Evolutionary conservation across 2,113 vertebrate species (phyloP).

Genomic region (Tenrec ecaudatus): DNA sequence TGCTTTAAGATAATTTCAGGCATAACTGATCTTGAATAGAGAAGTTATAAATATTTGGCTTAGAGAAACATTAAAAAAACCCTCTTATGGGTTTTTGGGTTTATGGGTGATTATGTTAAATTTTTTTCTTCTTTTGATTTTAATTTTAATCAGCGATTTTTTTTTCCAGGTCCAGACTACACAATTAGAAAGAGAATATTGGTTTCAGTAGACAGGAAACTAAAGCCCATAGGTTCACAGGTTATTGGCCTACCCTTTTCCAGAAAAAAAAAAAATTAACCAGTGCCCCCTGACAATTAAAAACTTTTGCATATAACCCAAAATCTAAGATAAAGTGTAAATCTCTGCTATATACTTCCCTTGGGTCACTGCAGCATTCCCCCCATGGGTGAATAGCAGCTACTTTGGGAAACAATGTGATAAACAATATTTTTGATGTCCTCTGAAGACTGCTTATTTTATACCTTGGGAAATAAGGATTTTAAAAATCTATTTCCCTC

Average conservation of each 20-base stretch:
- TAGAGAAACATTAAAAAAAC: constrained; percentile 30
- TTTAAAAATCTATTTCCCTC: constrained; percentile 39
- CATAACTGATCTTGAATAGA: constrained; percentile 19
- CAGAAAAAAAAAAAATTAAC: no score
- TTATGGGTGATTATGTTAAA: neutral
- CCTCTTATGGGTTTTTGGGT: neutral
- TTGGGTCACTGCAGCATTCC: no score
- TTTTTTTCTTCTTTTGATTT: neutral
- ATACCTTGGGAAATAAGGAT: neutral
- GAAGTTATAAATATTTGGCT: constrained; percentile 26
- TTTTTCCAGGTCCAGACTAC: neutral
- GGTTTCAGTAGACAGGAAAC: neutral
- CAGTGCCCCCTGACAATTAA: no score
- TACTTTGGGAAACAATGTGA: no score
- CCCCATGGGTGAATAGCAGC: no score
- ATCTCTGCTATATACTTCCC: no score
- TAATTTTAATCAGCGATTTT: constrained; percentile 46
- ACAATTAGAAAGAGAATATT: neutral
- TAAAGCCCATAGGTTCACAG: no score
- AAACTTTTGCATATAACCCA: no score
- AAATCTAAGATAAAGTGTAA: no score
- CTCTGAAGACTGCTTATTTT: constrained; percentile 21
- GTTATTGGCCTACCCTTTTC: no score
- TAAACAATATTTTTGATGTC: neutral
- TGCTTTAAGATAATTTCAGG: constrained; percentile 30